Base-by-base conservation (phyloP, 1,140 invertebrate species). In the Ceratitis capitata region DNA sequence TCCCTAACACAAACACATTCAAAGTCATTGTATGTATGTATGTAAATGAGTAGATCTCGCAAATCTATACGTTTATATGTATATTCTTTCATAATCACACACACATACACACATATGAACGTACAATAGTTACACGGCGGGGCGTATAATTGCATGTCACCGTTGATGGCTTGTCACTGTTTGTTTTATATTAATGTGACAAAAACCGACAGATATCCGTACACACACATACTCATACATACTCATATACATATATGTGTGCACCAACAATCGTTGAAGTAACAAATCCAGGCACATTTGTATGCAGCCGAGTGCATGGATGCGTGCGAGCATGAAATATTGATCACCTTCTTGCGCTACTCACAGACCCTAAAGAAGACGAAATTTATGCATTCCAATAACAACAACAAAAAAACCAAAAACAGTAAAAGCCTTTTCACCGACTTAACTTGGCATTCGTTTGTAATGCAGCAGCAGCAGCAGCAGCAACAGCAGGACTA, bases 91-190 rank as follows among this genome's bases (percentile, higher is more conserved):
- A n/a, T 26, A 61, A 5, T 9, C 26, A 23, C 5, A 61, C 2
- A 16, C 29, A 26, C n/a, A n/a, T 14, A 14, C 35, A 39, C 61
- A 19, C 35, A 64, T 16, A 64, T 35, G 56, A 16, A 35, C 32
- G 3, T n/a, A 45, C 23, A 45, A 10, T n/a, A 78, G 6, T 10
- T 23, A 42, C 16, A n/a, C 69, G 19, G 23, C 39, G 69, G 16
- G n/a, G 42, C 69, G 69, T 78, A n/a, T 78, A 45, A 78, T 78
- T 78, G 69, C 69, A 78, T 45, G n/a, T 45, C 69, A 78, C 39
- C 42, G 39, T 47, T 78, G 69, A 47, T 78, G 35, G 39, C 69
- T 45, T 78, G 39, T 78, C 69, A 45, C 39, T 23, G 39, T 78
- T 69, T 78, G 69, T 45, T 9, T 35, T 9, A 78, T 39, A n/a